A percentile compares a stretch with the other conserved stretches of the same genome.
phyloP scores from a whole-genome alignment of 2,797 vertebrate species.

The Bradypus variegatus region DNA sequence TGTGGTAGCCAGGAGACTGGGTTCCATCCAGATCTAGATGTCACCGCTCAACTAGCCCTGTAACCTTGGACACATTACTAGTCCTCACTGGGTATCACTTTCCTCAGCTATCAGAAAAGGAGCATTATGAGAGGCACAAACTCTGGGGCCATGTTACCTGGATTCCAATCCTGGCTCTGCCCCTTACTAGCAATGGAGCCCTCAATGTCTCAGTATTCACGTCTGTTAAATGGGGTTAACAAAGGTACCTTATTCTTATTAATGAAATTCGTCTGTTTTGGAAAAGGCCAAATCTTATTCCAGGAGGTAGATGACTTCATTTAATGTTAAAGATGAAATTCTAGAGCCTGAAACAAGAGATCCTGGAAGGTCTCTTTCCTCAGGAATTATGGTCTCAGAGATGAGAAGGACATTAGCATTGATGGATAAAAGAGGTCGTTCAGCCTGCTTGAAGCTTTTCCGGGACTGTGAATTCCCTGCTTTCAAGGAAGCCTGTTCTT shows the following conservation, averaged over 20 bases:
- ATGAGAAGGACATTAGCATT: not conserved
- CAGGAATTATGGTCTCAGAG: not conserved
- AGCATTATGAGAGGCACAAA: not conserved
- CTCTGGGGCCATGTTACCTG: not conserved
- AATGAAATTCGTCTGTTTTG: not conserved
- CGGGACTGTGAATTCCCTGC: not conserved
- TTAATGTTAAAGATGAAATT: constrained; percentile 22
- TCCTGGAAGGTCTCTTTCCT: not conserved
- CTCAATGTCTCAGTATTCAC: not conserved
- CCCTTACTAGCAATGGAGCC: not conserved
- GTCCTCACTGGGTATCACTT: not conserved
- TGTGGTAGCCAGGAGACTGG: not conserved
- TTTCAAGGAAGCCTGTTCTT: constrained; percentile 45
- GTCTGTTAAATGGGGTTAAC: not conserved
- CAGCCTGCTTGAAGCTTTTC: not conserved
- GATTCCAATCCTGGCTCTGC: not conserved
- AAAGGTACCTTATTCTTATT: not conserved
- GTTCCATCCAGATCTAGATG: not conserved
- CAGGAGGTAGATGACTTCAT: not conserved
- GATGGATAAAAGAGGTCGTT: not conserved
- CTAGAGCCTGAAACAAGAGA: constrained; percentile 41
- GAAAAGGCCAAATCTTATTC: not conserved
- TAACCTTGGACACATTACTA: not conserved
- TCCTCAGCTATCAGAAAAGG: not conserved
- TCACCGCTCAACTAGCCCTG: not conserved